These are phyloP conservation scores for Drosophila serrata DNA, from an alignment of 1,140 invertebrate genomes.

Conservation along the genomic window DNA sequence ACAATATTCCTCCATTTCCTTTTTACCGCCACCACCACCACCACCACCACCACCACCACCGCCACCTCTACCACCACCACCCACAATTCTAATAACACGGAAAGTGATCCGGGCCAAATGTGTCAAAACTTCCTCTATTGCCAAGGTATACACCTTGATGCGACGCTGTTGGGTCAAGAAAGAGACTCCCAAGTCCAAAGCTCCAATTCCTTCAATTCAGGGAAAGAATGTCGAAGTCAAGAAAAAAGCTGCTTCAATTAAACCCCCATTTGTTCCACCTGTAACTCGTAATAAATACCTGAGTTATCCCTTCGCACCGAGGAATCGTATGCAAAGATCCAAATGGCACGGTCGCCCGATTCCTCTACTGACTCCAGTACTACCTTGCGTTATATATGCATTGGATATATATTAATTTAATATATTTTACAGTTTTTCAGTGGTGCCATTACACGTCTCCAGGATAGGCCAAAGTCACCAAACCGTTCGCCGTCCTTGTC, in stretches of 20 bases:
- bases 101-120: neutral
- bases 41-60: neutral
- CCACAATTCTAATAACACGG: neutral
- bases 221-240: neutral
- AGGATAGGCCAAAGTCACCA: slow-evolving; percentile 5
- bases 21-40: neutral
- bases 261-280: neutral
- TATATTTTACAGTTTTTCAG: slow-evolving; percentile 7
- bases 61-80: neutral
- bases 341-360: neutral
- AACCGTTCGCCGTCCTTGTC: neutral
- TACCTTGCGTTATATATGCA: no score
- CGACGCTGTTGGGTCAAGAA: neutral
- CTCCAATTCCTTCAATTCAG: neutral
- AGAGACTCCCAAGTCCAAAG: neutral
- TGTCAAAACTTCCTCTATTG: neutral
- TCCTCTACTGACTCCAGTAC: neutral
- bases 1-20: no score
- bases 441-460: neutral
- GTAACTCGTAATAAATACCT: neutral
- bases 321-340: neutral
- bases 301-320: neutral
- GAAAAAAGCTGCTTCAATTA: neutral
- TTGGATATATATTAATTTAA: neutral
- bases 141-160: neutral